Base-by-base conservation (phyloP, 2,797 vertebrate genomes). In the Neomorphus geoffroyi region DNA sequence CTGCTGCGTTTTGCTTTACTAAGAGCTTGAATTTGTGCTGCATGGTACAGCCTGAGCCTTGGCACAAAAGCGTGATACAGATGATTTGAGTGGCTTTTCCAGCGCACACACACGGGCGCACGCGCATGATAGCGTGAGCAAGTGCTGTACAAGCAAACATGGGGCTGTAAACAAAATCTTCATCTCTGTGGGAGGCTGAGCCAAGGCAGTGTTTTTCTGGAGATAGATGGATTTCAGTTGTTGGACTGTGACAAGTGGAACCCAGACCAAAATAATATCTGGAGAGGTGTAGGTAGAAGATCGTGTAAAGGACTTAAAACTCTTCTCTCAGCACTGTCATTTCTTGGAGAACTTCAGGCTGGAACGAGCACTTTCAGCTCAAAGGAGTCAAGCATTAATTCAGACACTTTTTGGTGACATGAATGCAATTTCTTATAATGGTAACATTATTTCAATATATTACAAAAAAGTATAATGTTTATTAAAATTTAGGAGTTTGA, bases 11-110 rank as follows among this genome's bases (percentile, higher is more conserved):
- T 32, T 11, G 37, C 71, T 57, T n/a, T 39, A 19, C 46, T 11
- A 6, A 72, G 71, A 90, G 58, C 58, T 62, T 23, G 8, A 6
- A 30, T 8, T 45, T 0, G 0, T 54, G 26, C 86, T 1, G 21
- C 0, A 26, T 4, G 24, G 58, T 11, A 13, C 6, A 30, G 6
- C 46, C 41, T 2, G 18, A 22, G 56, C 35, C 77, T 48, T 8
- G 54, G 50, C 48, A 67, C 41, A 39, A 79, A n/a, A 2, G 5
- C 46, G 14, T 16, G 18, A 57, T 10, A 53, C 22, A 39, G 53
- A 41, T 7, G 45, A 5, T 10, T 71, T 0, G 2, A 61, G 86
- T 24, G 39, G 41, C 86, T 91, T 77, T 92, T 72, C 80, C 87
- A 88, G 86, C 54, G 27, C 27, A 2, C 4, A 26, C 21, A 10